Base-by-base conservation (phyloP, 1,140 invertebrate genomes). In the Eubasilissa regina region DNA sequence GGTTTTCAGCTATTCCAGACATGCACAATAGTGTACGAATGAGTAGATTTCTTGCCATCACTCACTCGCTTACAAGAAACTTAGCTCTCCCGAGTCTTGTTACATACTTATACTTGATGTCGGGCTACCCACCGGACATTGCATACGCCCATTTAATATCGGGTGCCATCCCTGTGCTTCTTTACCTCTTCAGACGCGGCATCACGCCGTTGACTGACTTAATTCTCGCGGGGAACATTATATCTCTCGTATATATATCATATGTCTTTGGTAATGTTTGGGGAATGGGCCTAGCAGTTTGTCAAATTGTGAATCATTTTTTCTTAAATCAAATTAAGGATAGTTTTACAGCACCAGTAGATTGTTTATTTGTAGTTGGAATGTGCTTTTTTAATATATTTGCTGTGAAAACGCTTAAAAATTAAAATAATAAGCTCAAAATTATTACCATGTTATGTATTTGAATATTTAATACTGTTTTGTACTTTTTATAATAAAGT, bases 331-430 rank as follows among this genome's bases (percentile, higher is more conserved):
- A 76, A 56, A 56, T 83, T 19, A 77, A 78, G 56, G 81, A 83
- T 72, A 78, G 64, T 77, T 73, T 83, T 35, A 76, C 62, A 13
- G 79, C 81, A 12, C 81, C 81, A 11, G 72, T 80, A 58, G 79
- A 83, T 66, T 83, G 79, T 79, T 77, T 83, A 56, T 83, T 80
- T 64, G 81, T 80, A 60, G 68, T 83, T 64, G 81, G 81, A 66
- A 83, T 83, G 81, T 83, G 79, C 72, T 83, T 83, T 74, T 83
- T 83, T 77, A 83, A 80, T 74, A 73, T 80, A n/a, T 83, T 83
- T 74, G 78, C 81, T 66, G 56, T 80, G 13, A 83, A 83, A 79
- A 77, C 81, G 48, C 72, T 83, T 60, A 83, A 80, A 55, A 80
- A 82, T 62, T 82, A 78, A 44, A 80, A 53, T 76, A 79, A 78